Conservation (phyloP, 2,888 invertebrate genomes). For the Saturnia pavonia region DNA sequence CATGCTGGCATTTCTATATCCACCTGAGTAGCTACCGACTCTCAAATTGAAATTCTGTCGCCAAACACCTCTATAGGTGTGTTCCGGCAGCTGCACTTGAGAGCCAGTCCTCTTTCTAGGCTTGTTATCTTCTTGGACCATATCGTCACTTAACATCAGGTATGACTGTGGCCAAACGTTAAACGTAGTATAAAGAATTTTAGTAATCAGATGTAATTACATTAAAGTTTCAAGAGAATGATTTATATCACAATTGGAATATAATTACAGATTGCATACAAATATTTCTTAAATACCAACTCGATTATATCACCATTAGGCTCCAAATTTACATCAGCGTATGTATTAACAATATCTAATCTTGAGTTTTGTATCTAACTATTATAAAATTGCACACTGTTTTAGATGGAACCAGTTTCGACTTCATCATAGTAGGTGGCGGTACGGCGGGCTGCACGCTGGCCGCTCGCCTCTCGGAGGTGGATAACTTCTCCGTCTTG, state of each 20-base stretch:
- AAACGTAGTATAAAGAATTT: not conserved
- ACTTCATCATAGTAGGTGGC: slow-evolving; percentile 68
- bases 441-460: slow-evolving; percentile 64
- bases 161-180: not conserved
- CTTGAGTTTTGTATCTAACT: no score
- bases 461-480: slow-evolving; percentile 58
- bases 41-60: not conserved
- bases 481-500: slow-evolving; percentile 44
- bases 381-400: not conserved
- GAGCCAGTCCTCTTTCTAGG: not conserved
- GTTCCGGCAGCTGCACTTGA: not conserved
- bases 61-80: not conserved
- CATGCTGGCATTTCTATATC: no score
- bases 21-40: no score
- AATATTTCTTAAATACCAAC: no score
- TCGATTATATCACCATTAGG: no score
- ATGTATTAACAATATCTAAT: no score
- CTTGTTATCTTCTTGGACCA: no score
- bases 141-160: not conserved
- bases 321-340: no score
- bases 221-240: not conserved
- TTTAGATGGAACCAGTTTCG: slow-evolving; percentile 56
- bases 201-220: slow-evolving; percentile 3
- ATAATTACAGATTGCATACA: no score
- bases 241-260: no score